Evolutionary conservation across 1,140 invertebrate species (phyloP), one percentile per base, ranked within the genome.

Genomic region (Anthonomus grandis): DNA sequence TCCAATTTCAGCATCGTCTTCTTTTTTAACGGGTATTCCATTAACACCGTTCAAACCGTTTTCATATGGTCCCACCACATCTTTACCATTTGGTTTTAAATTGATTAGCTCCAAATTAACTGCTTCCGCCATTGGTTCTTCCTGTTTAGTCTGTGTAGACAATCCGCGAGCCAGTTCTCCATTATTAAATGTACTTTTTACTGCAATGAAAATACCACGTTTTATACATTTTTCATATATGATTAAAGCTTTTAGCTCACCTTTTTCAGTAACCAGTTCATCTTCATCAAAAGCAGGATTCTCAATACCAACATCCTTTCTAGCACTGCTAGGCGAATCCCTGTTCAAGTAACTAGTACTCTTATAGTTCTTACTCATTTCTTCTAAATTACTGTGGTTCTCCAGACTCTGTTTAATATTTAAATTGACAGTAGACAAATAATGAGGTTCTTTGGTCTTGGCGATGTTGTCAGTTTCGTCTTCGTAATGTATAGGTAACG

Each of bases 21-120:
- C 86, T 57, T 82, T 83, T 67, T 87, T 87, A 46, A 81, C 70
- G 2, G 75, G 75, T 36, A 76, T 75, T 15, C 57, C 65, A 39
- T 54, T 70, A 4, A 70, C 61, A 22, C 66, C 67, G 46, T 77
- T 76, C 4, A 65, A 55, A 4, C 71, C 73, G 34, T 72, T 75
- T 39, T 71, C 66, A 34, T 72, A 68, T 6, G 67, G 48, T 38
- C 66, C 69, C 0, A 59, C 61, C 36, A 74, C 64, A 55, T 71
- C 70, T 49, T 78, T 78, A 25, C 73, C 78, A 46, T 79, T 78
- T 25, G 86, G 84, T 64, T 85, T 86, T 76, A 89, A 80, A 63
- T 88, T 89, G 37, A 90, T 84, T 57, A 90, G 76, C 74, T 90
- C 88, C 57, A 89, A 73, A 70, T 90, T 90, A 22, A 90, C 86